Percentiles rank a stretch among this genome's conserved stretches.
phyloP scores from a whole-genome alignment of 2,797 vertebrate species.

The Champsocephalus esox region DNA sequence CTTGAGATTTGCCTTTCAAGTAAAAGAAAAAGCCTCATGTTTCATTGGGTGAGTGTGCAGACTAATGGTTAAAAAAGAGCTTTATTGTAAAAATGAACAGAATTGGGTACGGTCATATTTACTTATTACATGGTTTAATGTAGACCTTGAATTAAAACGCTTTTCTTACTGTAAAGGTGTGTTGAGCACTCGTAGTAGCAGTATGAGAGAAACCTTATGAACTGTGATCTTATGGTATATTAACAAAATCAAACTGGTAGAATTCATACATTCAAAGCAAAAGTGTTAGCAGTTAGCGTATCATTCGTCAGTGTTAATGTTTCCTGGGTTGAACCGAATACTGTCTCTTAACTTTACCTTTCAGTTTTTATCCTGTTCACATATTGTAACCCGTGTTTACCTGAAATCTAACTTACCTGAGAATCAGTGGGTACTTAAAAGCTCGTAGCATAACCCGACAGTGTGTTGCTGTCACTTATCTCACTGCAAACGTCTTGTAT shows the following conservation, averaged over 20 bases:
- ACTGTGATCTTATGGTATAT: slow-evolving; percentile 66
- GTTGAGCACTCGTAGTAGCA: slow-evolving; percentile 15
- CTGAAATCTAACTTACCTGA: slow-evolving; percentile 12
- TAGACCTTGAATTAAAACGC: slow-evolving; percentile 12
- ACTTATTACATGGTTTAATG: slow-evolving; percentile 31
- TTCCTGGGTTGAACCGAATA: slow-evolving; percentile 21
- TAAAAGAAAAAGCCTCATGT: slow-evolving; percentile 21
- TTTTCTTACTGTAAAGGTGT: slow-evolving; percentile 17
- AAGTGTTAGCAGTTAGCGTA: slow-evolving; percentile 42
- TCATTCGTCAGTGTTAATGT: slow-evolving; percentile 33
- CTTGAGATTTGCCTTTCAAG: slow-evolving; percentile 48
- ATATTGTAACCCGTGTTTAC: slow-evolving; percentile 58
- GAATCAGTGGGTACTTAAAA: slow-evolving; percentile 23
- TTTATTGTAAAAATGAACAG: slow-evolving; percentile 53
- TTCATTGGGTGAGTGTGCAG: slow-evolving; percentile 9
- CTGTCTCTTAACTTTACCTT: slow-evolving; percentile 10
- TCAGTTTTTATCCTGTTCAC: slow-evolving; percentile 31
- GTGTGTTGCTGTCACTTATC: slow-evolving; percentile 29
- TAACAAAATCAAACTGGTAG: slow-evolving; percentile 23
- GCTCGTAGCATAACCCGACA: slow-evolving; percentile 31
- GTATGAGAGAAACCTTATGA: slow-evolving; percentile 19
- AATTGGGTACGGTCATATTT: slow-evolving; percentile 54
- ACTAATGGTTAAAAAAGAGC: slow-evolving; percentile 36
- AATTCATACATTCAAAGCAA: slow-evolving; percentile 44
- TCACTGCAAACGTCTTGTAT: slow-evolving; percentile 38